A percentile compares a stretch with the other conserved stretches of the same genome.
Evolutionary conservation across 64 coral and sea anemone genomes (phyloP).

Genomic region (Pocillopora verrucosa): DNA sequence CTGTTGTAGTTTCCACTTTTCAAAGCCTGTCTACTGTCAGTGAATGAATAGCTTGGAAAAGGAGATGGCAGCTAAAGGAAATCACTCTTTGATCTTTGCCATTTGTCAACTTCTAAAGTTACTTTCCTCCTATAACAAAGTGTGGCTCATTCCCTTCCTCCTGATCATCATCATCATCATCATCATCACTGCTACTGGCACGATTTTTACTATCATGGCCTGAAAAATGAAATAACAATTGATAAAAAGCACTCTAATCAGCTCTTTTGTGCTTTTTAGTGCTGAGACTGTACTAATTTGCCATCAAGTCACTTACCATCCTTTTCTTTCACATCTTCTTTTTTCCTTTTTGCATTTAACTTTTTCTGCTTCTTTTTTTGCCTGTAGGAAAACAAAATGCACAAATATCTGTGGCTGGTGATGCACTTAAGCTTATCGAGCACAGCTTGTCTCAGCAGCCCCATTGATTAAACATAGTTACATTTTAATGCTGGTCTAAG

Average conservation of each 20-base stretch:
- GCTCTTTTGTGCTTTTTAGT: too few species aligned
- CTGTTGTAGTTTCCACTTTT: too few species aligned
- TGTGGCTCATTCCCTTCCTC: constrained; percentile 73
- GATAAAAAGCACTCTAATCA: too few species aligned
- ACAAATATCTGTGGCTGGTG: too few species aligned
- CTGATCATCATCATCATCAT: constrained; percentile 36
- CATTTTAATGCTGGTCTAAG: too few species aligned
- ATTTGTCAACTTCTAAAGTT: not conserved
- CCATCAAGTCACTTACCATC: constrained; percentile 5
- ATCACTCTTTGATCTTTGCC: not conserved
- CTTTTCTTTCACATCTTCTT: constrained; percentile 20
- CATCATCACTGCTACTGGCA: constrained; percentile 55
- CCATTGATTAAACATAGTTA: too few species aligned
- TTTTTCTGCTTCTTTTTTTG: constrained; percentile 92
- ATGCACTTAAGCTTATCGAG: too few species aligned
- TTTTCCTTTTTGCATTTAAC: constrained; percentile 61
- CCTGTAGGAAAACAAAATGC: constrained; percentile 20
- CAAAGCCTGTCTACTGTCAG: not conserved
- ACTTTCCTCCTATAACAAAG: constrained; percentile 72
- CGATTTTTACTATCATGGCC: constrained; percentile 2
- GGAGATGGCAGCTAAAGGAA: not conserved
- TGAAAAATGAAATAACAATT: not conserved
- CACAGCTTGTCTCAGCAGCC: too few species aligned
- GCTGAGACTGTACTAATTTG: not conserved
- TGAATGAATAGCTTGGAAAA: not conserved